phyloP scores from a whole-genome alignment of 1,140 invertebrate genomes.

The Bombus turneri region DNA sequence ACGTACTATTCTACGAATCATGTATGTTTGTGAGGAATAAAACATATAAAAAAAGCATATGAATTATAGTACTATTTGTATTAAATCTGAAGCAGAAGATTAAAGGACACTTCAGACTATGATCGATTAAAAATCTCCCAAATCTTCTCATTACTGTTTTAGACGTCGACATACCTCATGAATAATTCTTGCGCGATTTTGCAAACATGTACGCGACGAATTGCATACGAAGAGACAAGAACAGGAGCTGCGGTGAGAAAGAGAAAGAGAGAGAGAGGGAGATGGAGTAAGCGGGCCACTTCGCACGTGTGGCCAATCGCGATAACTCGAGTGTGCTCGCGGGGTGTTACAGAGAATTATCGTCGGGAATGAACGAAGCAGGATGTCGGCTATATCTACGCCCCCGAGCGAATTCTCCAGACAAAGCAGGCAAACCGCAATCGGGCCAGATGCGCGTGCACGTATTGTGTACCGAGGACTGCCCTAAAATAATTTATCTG shows the following conservation, averaged over 20 bases:
- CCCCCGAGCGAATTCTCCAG: constrained; percentile 72
- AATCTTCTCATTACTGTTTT: neutral
- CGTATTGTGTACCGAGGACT: constrained; percentile 56
- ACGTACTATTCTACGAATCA: too few relatives aligned
- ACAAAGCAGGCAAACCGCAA: constrained; percentile 66
- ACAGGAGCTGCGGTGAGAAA: neutral
- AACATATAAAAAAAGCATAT: neutral
- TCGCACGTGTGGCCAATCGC: constrained; percentile 68
- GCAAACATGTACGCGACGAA: neutral
- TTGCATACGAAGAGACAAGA: neutral
- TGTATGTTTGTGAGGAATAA: neutral
- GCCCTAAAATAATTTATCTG: constrained; percentile 68
- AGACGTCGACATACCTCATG: neutral
- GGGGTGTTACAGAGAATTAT: constrained; percentile 60
- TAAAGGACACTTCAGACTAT: neutral
- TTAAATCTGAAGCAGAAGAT: neutral
- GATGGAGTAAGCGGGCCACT: constrained; percentile 42
- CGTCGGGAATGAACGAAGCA: constrained; percentile 67
- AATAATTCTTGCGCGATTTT: constrained; percentile 18
- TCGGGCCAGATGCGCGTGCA: constrained; percentile 58
- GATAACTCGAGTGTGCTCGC: constrained; percentile 64
- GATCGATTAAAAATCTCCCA: neutral
- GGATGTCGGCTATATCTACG: constrained; percentile 73
- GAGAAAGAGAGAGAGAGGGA: neutral
- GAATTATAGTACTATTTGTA: neutral